Base-by-base conservation (phyloP, 1,140 invertebrate genomes). In the Drosophila lowei region DNA sequence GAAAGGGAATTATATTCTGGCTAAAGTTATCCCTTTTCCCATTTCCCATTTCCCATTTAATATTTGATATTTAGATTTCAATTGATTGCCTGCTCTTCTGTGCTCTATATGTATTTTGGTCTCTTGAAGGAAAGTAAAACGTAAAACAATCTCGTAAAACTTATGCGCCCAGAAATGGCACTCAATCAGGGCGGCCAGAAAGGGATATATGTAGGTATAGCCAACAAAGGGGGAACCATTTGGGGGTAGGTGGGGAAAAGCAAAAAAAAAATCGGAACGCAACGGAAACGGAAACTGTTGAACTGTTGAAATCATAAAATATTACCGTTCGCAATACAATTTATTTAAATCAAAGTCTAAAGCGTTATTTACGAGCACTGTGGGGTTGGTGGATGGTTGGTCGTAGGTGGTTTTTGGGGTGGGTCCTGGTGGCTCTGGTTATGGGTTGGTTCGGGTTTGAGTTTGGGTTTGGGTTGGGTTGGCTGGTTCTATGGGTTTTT, bases 341-440 rank as follows among this genome's bases (percentile, higher is more conserved):
- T 86, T 88, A 86, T 86, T 86, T 86, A 86, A 86, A 86, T 86
- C 83, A 86, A 83, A 86, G 83, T 88, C 78, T 86, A 86, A 88
- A 86, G 83, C 83, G 83, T 86, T 86, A 86, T 86, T 88, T 86
- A 86, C 80, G 83, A 81, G 78, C 79, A 63, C 66, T 41, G 56
- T 57, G 77, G 66, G 63, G 44, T 70, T 70, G 66, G 62, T 34
- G 21, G n/a, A 30, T 52, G 63, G 44, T 70, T 68, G 66, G 62
- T 34, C 21, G n/a, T 54, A 28, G 49, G 38, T 13, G 49, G 25
- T n/a, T 44, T 54, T 50, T 34, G 28, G 63, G 23, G 41, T 46
- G 60, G 25, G 23, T 59, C 34, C 7, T 60, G 23, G 3, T 5
- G 4, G 4, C 23, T 25, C 23, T 25, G 30, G 13, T 8, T 49